Evolutionary conservation across 2,797 vertebrate genomes (phyloP), one percentile per base, ranked within the genome.

Genomic region (Myoxocephalus aenaeus): DNA sequence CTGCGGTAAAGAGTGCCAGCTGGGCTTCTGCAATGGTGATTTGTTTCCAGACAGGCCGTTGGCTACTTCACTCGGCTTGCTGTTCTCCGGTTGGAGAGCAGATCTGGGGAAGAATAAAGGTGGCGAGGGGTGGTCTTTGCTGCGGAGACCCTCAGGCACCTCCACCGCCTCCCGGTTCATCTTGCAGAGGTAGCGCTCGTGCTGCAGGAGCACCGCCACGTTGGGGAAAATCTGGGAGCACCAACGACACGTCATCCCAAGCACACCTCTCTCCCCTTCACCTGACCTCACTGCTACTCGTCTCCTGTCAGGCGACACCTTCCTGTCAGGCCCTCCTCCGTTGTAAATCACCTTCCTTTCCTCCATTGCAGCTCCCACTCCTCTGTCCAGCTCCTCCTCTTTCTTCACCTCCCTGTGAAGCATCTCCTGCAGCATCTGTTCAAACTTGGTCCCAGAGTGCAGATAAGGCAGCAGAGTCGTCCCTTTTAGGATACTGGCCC

Each of bases 391-490:
- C 18, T 89, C 87, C 38, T 90, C 87, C 0, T 92, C 88, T 54
- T 79, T 90, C 48, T 85, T 90, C 57, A 81, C 86, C 25, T 95
- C 93, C 65, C 89, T 91, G 63, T 93, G 88, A 64, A 96, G 92
- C 93, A 96, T 94, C 77, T 94, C 93, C 79, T 95, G 94, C 56
- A 96, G 87, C 77, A 95, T 91, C 79, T 94, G 92, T 78, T 95
- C 95, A 70, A 96, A 95, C 73, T 93, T 95, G 84, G 77, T 82
- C 13, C 93, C 87, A 0, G 94, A 90, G 68, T 94, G 92, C 34
- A 95, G 75, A 59, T 92, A 93, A 62, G 95, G 94, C 65, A 95
- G 62, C 58, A 95, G 74, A 38, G 90, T 73, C 54, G 93, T 91
- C 46, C 90, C 92, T 83, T 95, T 95, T 11, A 95, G 90, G 7